These are phyloP conservation scores for Gasterosteus nipponicus DNA, from an alignment of 2,113 vertebrate genomes.

Conservation along the genomic window DNA sequence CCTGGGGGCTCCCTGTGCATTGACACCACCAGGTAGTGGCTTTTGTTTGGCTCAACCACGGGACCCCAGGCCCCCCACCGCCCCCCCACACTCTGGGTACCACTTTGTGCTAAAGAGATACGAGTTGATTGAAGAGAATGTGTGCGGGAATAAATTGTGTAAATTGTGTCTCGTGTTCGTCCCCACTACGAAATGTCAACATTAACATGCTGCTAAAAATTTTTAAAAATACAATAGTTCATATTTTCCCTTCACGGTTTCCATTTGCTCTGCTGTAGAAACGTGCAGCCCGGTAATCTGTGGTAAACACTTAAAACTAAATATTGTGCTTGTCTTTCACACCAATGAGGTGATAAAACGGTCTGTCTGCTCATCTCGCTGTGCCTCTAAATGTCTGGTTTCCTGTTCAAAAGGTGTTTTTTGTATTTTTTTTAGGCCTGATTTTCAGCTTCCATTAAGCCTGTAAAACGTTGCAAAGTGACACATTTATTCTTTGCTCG, in stretches of 20 bases:
- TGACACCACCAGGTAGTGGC: no score
- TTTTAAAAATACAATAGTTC: conserved; percentile 29
- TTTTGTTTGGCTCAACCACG: no score
- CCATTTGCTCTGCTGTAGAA: not conserved
- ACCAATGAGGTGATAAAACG: conserved; percentile 38
- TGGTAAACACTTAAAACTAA: conserved; percentile 31
- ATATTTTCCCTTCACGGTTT: conserved; percentile 3
- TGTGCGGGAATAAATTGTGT: no score
- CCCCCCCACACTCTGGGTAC: no score
- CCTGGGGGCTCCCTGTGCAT: no score
- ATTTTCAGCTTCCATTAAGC: conserved; percentile 25
- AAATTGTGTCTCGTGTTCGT: no score
- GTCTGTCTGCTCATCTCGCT: conserved; percentile 51
- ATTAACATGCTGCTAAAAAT: conserved; percentile 11
- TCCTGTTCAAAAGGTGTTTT: conserved; percentile 49
- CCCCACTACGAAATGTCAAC: no score
- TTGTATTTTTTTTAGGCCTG: conserved; percentile 55
- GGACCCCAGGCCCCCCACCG: no score
- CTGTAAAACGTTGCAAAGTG: conserved; percentile 38
- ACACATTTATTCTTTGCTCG: conserved; percentile 44
- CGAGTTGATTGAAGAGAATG: no score
- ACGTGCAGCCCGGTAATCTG: conserved; percentile 25
- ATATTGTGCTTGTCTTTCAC: conserved; percentile 36
- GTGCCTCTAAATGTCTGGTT: conserved; percentile 48
- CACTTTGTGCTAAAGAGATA: no score